Evolutionary conservation across 2,888 invertebrate species (phyloP).

Genomic region (Bursaphelenchus okinawaensis): DNA sequence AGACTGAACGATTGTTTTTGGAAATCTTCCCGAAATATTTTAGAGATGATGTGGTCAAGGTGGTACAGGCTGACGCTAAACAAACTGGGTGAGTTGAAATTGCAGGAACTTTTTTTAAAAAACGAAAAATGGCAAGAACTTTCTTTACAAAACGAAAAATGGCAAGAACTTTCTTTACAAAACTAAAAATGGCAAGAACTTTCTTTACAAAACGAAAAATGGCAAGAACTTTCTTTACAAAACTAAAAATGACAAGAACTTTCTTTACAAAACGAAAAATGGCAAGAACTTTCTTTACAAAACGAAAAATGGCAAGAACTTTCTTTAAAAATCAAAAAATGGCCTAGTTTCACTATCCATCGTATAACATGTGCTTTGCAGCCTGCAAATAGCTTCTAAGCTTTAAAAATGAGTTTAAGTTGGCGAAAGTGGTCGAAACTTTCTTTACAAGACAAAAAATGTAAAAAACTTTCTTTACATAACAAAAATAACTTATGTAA

Average conservation of each 20-base stretch:
- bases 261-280: too few species aligned
- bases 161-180: not conserved
- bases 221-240: not conserved
- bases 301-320: too few species aligned
- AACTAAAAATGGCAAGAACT: not conserved
- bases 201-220: not conserved
- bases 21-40: constrained; percentile 79
- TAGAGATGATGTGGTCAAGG: constrained; percentile 72
- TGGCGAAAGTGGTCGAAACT: too few species aligned
- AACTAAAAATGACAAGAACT: not conserved
- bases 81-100: constrained; percentile 68
- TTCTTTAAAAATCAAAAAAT: too few species aligned
- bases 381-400: too few species aligned
- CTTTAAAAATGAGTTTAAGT: too few species aligned
- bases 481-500: too few species aligned
- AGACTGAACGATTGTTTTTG: constrained; percentile 70
- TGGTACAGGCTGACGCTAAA: constrained; percentile 73
- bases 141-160: not conserved
- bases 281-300: too few species aligned
- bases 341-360: too few species aligned
- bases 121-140: not conserved
- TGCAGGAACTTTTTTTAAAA: not conserved
- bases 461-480: too few species aligned
- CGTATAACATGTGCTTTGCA: too few species aligned
- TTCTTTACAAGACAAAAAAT: too few species aligned